Evolutionary conservation across 2,888 invertebrate genomes (phyloP), one percentile per base, ranked within the genome.

Genomic region (Adelphocoris suturalis): DNA sequence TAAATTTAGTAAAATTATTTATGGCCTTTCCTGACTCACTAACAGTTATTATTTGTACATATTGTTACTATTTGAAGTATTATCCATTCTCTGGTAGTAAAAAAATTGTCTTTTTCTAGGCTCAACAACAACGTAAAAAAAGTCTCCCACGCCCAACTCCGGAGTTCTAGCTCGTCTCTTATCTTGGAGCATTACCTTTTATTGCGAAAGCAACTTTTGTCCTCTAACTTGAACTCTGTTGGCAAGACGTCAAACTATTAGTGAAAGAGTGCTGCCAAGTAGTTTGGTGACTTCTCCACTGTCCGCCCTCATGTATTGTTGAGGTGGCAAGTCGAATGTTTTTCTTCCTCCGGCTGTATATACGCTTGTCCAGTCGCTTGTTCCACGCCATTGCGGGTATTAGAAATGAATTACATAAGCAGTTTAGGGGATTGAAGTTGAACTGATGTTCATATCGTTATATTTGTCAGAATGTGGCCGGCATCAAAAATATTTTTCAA

Each of bases 211-310:
- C 48, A 82, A 82, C 48, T 82, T 82, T n/a, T 82, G 37, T 61
- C 28, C 85, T 84, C n/a, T 9, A 84, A 27, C 84, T 28, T 9
- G 37, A 68, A 68, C 68, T 68, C 68, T 52, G 85, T 61, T 85
- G 85, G 85, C 85, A 85, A 85, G 57, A 85, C 85, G 85, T 85
- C 85, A 85, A 85, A 85, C 37, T 61, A 85, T 37, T 37, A 85
- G 85, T 85, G 37, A 57, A 78, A 37, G 85, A 48, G 82, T 82
- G 82, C 37, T 85, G 85, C 85, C 85, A 85, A 85, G 85, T 57
- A 85, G 57, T 57, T 19, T 14, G 27, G 61, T 57, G 55, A 57
- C 57, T 61, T 28, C 46, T 61, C 55, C 37, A 14, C 13, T 28
- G 85, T 85, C 85, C 27, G 61, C 85, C 61, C 57, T 55, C 19